Evolutionary conservation across 2,888 invertebrate species (phyloP).

Genomic region (Rapana venosa): DNA sequence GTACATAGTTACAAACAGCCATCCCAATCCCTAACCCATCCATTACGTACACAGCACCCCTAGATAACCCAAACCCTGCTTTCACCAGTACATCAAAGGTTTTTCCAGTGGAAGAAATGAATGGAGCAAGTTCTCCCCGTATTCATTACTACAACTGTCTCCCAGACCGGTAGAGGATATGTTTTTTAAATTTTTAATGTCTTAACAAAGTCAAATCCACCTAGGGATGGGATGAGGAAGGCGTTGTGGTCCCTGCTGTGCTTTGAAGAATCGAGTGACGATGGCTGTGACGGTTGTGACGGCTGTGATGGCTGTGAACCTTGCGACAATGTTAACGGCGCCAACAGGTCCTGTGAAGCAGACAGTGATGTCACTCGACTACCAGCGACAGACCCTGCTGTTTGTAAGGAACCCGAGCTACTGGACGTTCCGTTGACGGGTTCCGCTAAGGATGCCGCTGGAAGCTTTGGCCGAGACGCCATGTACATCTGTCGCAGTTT

Average conservation of each 20-base stretch:
- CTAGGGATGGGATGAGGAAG: background rate
- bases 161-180: too few relatives aligned
- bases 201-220: background rate
- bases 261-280: background rate
- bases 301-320: background rate
- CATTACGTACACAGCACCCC: too few relatives aligned
- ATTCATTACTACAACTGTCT: too few relatives aligned
- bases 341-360: background rate
- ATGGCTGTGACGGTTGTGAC: background rate
- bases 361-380: background rate
- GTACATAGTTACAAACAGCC: too few relatives aligned
- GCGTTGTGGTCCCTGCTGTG: background rate
- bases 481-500: slow-evolving; percentile 5
- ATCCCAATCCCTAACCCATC: too few relatives aligned
- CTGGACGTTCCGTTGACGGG: background rate
- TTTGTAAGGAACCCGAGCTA: background rate
- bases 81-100: too few relatives aligned
- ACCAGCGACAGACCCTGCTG: background rate
- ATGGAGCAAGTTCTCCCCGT: too few relatives aligned
- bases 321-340: background rate
- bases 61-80: too few relatives aligned
- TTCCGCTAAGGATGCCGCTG: background rate
- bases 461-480: background rate
- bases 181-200: too few relatives aligned
- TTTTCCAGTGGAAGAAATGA: too few relatives aligned